Base-by-base conservation (phyloP, 2,113 vertebrate genomes). In the Peromyscus californicus region DNA sequence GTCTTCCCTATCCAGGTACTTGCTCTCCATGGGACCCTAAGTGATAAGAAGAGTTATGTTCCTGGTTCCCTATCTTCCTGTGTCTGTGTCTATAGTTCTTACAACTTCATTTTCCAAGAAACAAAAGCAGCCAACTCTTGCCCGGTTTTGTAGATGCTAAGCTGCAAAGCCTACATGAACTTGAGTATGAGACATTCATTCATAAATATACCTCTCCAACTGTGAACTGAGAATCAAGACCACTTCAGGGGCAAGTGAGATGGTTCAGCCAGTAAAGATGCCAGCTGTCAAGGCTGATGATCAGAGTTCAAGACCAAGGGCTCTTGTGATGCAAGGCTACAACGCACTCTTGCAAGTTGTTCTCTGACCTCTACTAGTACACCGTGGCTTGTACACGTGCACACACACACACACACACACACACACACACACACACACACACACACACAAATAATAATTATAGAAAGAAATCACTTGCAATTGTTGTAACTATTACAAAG, bases 91-190 rank as follows among this genome's bases (percentile, higher is more conserved):
- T 51, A 4, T 7, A 11, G 9, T 90, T 83, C 45, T 75, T 45
- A 57, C 10, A 24, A 90, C 39, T 85, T 94, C 65, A 31, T 88
- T 72, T 72, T 69, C 65, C 45, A 88, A 89, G 76, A 72, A 90
- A n/a, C 59, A 67, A 90, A 96, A 72, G 57, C 69, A 97, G 24
- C 31, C 80, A 82, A 67, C 39, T 69, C 61, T 42, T 69, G 11
- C 17, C 83, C 72, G 69, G 31, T 86, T 90, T 93, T 90, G 7
- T 3, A 75, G 85, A 75, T 78, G 9, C 57, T 96, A 70, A 80
- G 39, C 24, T 48, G 12, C 21, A 93, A 92, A 93, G 29, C 4
- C 69, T 65, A 13, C 7, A 83, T 69, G n/a, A 36, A 84, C 78
- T 80, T 59, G 45, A 76, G 93, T 86, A n/a, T 31, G 39, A 89